Conservation (phyloP, 1,140 invertebrate genomes). For the Solenopsis fugax region DNA sequence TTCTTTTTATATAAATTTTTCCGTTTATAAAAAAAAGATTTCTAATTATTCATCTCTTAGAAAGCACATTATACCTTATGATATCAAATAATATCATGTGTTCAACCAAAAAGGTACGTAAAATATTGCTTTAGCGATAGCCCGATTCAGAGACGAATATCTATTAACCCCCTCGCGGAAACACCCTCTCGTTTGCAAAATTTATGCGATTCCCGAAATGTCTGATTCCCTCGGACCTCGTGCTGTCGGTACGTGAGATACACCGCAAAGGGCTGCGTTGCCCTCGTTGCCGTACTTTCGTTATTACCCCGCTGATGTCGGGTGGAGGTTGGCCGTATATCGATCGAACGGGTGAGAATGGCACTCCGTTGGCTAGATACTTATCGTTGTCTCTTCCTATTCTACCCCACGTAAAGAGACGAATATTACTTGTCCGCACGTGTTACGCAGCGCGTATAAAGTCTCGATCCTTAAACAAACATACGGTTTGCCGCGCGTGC, state of each 20-base stretch:
- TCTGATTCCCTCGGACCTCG: slow-evolving; percentile 50
- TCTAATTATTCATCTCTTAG: slow-evolving; percentile 25
- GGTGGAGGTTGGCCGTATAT: slow-evolving; percentile 56
- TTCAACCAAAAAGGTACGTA: background rate
- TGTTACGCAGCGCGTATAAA: slow-evolving; percentile 45
- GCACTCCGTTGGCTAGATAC: slow-evolving; percentile 65
- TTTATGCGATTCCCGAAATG: slow-evolving; percentile 62
- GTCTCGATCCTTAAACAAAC: slow-evolving; percentile 49
- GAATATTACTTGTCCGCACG: slow-evolving; percentile 59
- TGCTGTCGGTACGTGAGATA: slow-evolving; percentile 44
- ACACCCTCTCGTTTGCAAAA: slow-evolving; percentile 53
- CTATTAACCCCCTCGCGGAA: slow-evolving; percentile 32
- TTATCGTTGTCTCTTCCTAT: slow-evolving; percentile 62
- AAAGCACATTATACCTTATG: background rate
- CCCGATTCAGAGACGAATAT: slow-evolving; percentile 57
- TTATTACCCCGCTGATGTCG: slow-evolving; percentile 46
- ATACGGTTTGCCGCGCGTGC: background rate
- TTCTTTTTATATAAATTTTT: background rate
- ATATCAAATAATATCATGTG: background rate
- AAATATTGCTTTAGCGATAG: slow-evolving; percentile 50
- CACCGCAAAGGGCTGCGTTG: slow-evolving; percentile 53
- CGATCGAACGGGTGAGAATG: slow-evolving; percentile 70
- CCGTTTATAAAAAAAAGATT: background rate
- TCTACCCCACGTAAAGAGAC: slow-evolving; percentile 2
- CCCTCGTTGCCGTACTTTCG: slow-evolving; percentile 43